Percentiles rank a stretch among this genome's conserved stretches.
Evolutionary conservation across 2,113 vertebrate species (phyloP).

Genomic region (Mugil cephalus): DNA sequence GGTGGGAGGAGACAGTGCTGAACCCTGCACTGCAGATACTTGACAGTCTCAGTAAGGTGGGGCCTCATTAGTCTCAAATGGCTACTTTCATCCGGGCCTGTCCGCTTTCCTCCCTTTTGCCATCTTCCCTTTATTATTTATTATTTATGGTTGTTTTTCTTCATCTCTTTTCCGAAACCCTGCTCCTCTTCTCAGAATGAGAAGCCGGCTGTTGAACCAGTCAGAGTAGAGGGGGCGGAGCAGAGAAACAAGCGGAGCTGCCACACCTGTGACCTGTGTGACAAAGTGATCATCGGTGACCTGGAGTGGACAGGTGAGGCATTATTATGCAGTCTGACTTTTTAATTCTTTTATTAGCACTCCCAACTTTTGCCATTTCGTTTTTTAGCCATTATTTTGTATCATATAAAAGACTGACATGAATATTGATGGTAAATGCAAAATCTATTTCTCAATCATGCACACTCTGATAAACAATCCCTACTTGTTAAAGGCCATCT

Average conservation of each 20-base stretch:
- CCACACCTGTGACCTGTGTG: conserved; percentile 88
- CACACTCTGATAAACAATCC: too few species aligned
- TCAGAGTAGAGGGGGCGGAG: conserved; percentile 77
- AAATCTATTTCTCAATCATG: too few species aligned
- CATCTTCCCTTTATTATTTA: background rate
- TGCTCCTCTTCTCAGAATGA: conserved; percentile 79
- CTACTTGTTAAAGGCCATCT: too few species aligned
- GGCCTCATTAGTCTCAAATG: conserved; percentile 18
- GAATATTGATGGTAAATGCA: too few species aligned
- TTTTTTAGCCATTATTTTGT: too few species aligned
- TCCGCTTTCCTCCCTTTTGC: background rate
- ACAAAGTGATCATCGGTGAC: conserved; percentile 93
- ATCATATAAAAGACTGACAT: too few species aligned
- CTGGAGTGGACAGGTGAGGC: conserved; percentile 93
- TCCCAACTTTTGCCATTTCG: too few species aligned
- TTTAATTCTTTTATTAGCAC: too few species aligned
- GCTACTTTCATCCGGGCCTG: conserved; percentile 3
- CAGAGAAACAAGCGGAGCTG: conserved; percentile 87
- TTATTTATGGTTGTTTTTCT: background rate
- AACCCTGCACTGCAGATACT: conserved; percentile 92
- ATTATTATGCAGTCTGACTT: too few species aligned
- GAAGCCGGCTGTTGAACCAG: conserved; percentile 82
- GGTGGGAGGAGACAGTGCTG: conserved; percentile 91
- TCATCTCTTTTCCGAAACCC: background rate
- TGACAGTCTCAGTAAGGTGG: conserved; percentile 91